phyloP scores from a whole-genome alignment of 1,140 invertebrate species.

The Centruroides vittatus region DNA sequence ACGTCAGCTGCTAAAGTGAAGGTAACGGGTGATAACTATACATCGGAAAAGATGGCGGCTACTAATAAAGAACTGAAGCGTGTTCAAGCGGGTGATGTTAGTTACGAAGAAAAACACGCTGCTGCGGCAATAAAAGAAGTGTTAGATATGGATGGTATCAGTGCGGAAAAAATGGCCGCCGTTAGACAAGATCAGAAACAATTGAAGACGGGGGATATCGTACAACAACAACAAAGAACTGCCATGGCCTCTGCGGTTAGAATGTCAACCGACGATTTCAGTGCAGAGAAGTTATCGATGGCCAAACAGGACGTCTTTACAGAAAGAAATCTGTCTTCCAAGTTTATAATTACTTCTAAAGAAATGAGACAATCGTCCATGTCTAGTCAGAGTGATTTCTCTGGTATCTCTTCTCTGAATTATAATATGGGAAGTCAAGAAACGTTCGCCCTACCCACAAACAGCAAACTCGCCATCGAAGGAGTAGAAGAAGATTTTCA shows the following conservation, averaged over 20 bases:
- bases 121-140: slow-evolving; percentile 5
- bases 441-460: neutral
- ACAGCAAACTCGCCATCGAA: neutral
- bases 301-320: neutral
- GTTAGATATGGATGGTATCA: slow-evolving; percentile 54
- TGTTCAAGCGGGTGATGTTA: slow-evolving; percentile 57
- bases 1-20: slow-evolving; percentile 64
- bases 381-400: neutral
- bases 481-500: slow-evolving; percentile 1
- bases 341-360: neutral
- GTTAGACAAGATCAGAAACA: slow-evolving; percentile 36
- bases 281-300: slow-evolving; percentile 46
- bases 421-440: neutral
- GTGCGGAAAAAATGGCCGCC: slow-evolving; percentile 55
- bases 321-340: neutral
- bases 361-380: neutral
- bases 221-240: slow-evolving; percentile 65
- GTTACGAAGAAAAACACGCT: slow-evolving; percentile 53
- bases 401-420: neutral
- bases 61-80: slow-evolving; percentile 62
- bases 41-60: slow-evolving; percentile 52
- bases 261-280: slow-evolving; percentile 66
- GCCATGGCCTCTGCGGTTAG: slow-evolving; percentile 60
- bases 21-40: slow-evolving; percentile 48
- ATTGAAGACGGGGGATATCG: slow-evolving; percentile 61